These are phyloP conservation scores for Julus scanicus DNA, from an alignment of 2,888 invertebrate genomes.

Conservation along the genomic window DNA sequence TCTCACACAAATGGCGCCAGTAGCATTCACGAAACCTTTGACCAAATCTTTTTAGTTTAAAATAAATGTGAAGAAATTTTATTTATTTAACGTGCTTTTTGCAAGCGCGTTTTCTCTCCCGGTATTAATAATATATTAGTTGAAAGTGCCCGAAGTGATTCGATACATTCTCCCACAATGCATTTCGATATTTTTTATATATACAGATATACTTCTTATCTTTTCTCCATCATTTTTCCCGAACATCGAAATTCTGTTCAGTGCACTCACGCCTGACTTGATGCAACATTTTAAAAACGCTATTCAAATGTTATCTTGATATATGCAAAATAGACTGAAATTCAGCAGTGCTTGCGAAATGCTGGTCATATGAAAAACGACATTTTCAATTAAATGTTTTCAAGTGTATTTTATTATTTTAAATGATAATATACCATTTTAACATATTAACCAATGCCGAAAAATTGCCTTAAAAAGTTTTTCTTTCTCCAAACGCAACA, in stretches of 20 bases:
- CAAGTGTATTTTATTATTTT: no score
- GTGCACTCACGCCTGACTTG: neutral
- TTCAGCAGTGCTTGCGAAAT: no score
- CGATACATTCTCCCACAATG: neutral
- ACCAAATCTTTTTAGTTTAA: neutral
- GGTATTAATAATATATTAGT: slow-evolving; percentile 3
- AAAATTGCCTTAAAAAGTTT: no score
- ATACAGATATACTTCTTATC: neutral
- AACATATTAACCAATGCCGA: no score
- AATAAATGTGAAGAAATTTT: slow-evolving; percentile 2
- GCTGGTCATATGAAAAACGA: no score
- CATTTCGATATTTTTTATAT: neutral
- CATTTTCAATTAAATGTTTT: no score
- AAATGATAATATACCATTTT: no score
- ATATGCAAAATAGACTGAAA: no score
- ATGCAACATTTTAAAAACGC: no score
- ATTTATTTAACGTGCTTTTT: slow-evolving; percentile 2
- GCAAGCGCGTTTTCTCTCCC: neutral
- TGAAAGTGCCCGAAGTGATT: slow-evolving; percentile 22
- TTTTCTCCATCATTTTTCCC: neutral
- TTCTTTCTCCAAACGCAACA: no score
- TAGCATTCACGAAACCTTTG: neutral
- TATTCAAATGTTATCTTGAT: no score
- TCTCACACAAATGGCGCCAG: no score
- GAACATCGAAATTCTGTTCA: neutral